Evolutionary conservation across 2,797 vertebrate genomes (phyloP), one percentile per base, ranked within the genome.

Genomic region (Ispidina lecontei): DNA sequence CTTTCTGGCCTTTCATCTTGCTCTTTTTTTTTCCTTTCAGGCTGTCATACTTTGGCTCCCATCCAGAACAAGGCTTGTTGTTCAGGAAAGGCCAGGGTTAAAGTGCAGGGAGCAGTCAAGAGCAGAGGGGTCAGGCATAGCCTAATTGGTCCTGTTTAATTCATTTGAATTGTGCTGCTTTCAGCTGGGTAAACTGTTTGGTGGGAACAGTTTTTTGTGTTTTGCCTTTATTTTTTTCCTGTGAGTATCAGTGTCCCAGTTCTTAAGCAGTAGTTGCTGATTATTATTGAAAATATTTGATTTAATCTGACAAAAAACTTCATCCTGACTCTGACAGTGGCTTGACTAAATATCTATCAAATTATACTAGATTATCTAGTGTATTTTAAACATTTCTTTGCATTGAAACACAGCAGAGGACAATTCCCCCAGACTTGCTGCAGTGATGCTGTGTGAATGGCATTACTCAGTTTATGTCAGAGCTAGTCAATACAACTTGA

Each of bases 71-170:
- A 90, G 90, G 84, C 81, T 89, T 77, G 91, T 88, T 96, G 86
- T 90, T 90, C 86, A 93, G 81, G 75, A 94, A 92, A 80, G 88
- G 91, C 86, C 84, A 74, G 91, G 95, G 95, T 96, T 93, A 96
- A 95, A 95, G 93, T 95, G 91, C 91, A 94, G 71, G 71, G 92
- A 96, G 87, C 90, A 91, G 85, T 92, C 92, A 93, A 91, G 94
- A 93, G 93, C 77, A 71, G 90, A 90, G 93, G 90, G 93, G 91
- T 93, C 96, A 94, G 90, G 95, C 95, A 84, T 90, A 90, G 90
- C 80, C 86, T 93, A 90, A 94, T 93, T 85, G 75, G 91, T 76
- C 72, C 89, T 94, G 89, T 91, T 96, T 91, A 89, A 94, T 95
- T 95, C 62, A 91, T 94, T 87, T 1, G 0, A 58, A 71, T 82